Evolutionary conservation across 2,888 invertebrate species (phyloP), one percentile per base, ranked within the genome.

Genomic region (Pherbina coryleti): DNA sequence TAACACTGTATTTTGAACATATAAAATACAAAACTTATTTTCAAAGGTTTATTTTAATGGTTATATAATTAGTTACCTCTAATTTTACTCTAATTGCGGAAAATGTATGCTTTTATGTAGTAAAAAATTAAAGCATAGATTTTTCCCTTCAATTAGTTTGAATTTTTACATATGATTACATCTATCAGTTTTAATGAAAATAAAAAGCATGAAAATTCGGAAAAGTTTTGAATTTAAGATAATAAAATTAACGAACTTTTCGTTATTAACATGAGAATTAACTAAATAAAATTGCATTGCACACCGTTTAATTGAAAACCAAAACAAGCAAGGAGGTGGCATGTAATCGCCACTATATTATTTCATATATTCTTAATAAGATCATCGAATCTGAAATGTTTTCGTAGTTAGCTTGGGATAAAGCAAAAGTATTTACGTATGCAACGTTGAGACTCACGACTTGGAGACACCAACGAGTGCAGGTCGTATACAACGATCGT

Each of bases 381-480:
- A 11, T 44, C 11, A 25, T 22, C 28, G 22, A 60, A 22, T 22
- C 22, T 60, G 57, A 60, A 60, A 60, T 60, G 57, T 60, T 69
- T 49, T 51, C 25, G 44, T 51, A 11, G 51, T 69, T 69, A 25
- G 19, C 49, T 69, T 67, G 67, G 11, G 11, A 17, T 51, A 34
- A 51, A 34, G 72, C 8, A 34, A n/a, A 71, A 25, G 19, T 31
- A 25, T 70, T 57, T 60, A 25, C 5, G 31, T 14, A 55, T 57
- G 22, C 22, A 57, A 28, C 17, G 31, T 19, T 25, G 14, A 55
- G 44, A 67, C 25, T 75, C 44, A 80, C 76, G 85, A 80, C 90
- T 97, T 97, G 60, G 97, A 94, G 22, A 99, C 98, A 22, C 99
- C 99, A 34, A 99, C 99, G 57, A 98, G 91, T 3, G 99, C 99